Percentiles rank a stretch among this genome's conserved stretches.
These are phyloP conservation scores for Periphyllus acericola DNA, from an alignment of 2,888 invertebrate genomes.

Conservation along the genomic window DNA sequence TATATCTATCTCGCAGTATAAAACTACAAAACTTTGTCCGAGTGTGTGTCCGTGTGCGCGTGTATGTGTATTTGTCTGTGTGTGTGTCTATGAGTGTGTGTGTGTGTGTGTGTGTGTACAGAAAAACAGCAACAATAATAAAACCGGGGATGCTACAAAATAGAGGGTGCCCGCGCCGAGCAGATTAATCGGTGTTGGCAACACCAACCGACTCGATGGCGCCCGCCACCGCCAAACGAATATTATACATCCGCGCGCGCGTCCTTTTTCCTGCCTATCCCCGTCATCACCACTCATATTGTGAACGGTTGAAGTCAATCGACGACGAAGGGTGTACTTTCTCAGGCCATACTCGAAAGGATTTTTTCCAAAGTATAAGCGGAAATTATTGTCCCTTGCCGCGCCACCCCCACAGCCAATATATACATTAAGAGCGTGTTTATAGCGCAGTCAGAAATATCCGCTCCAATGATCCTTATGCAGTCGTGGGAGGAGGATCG, in stretches of 20 bases:
- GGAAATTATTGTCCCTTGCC: constrained; percentile 6
- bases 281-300: not conserved
- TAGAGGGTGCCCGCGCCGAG: not conserved
- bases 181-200: constrained; percentile 62
- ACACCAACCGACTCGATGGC: constrained; percentile 54
- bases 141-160: constrained; percentile 30
- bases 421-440: no score
- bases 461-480: no score
- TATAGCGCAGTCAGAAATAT: no score
- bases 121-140: constrained; percentile 55
- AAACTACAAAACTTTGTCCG: not conserved
- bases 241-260: constrained; percentile 11
- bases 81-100: no score
- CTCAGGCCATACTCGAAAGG: constrained; percentile 36
- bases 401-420: no score
- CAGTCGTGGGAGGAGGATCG: no score
- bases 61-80: no score
- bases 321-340: constrained; percentile 38
- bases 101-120: not conserved
- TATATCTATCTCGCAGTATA: not conserved
- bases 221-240: constrained; percentile 43
- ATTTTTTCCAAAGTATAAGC: constrained; percentile 8
- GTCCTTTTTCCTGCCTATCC: not conserved
- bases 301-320: constrained; percentile 40
- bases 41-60: not conserved